Base-by-base conservation (phyloP, 1,140 invertebrate species). In the Phortica variegata region DNA sequence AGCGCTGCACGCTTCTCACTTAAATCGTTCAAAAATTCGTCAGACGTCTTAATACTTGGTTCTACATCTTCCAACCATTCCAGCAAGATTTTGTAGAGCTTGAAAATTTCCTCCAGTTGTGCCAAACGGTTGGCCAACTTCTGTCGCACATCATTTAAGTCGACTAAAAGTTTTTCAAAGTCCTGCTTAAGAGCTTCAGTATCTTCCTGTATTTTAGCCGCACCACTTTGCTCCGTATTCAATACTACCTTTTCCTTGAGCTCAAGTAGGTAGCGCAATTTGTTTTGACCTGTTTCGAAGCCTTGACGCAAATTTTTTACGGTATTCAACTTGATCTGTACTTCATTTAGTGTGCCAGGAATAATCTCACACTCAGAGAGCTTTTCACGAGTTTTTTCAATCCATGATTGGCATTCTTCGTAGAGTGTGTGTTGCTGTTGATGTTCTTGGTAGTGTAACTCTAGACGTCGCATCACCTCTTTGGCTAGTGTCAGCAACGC, bases 401-500 rank as follows among this genome's bases (percentile, higher is more conserved):
- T 86, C 88, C 91, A 93, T 60, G 93, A 90, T 70, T 92, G 87
- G 58, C 90, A 94, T 77, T 95, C 93, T 75, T 91, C 88, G 56
- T 91, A 91, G 1, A 95, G 77, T 4, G 90, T 86, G 66, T 90
- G 90, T 58, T 91, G 89, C 76, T 92, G 90, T 76, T 92, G 90
- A 65, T 93, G 90, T 79, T 93, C 90, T 82, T 94, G 91, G 77
- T 93, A 95, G 72, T 94, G 90, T 32, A 94, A 79, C 77, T 95
- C 92, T 18, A 95, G 78, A 23, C 90, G 81, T 60, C 91, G 81
- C 90, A 95, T 93, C 10, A 94, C 87, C 79, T 95, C 94, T 79
- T 97, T 97, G 9, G 93, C 90, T 13, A 93, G 70, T 0, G 91
- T 92, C 16, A 95, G 75, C n/a, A 97, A 78, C 0, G 91, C 87